These are phyloP conservation scores for Kryptolebias ocellatus DNA, from an alignment of 2,797 vertebrate species.

Conservation along the genomic window DNA sequence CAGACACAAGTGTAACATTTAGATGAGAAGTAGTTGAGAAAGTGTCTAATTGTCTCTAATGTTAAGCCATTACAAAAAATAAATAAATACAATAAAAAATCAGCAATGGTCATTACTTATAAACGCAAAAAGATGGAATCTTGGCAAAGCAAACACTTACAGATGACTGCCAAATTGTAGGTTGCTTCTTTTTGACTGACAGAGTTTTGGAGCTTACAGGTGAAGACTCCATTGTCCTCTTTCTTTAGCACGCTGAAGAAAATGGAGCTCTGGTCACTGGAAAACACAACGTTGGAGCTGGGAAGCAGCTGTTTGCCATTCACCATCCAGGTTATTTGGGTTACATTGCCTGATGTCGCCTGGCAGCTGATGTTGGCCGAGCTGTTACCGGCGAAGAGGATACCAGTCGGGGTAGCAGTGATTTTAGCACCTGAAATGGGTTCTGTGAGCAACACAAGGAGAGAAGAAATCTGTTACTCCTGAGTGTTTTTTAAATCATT, in stretches of 20 bases:
- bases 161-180: constrained; percentile 66
- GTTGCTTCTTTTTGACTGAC: constrained; percentile 18
- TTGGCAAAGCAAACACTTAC: constrained; percentile 59
- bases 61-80: no score
- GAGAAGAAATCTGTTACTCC: not conserved
- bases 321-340: constrained; percentile 57
- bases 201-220: constrained; percentile 61
- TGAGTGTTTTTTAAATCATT: not conserved
- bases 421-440: constrained; percentile 47
- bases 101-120: no score
- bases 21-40: no score
- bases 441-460: constrained; percentile 46
- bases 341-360: constrained; percentile 27
- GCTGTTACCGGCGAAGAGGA: constrained; percentile 66
- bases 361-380: constrained; percentile 70
- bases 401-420: not conserved
- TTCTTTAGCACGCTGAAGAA: constrained; percentile 55
- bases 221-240: constrained; percentile 68
- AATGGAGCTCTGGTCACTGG: constrained; percentile 27
- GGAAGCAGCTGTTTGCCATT: constrained; percentile 22
- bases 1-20: not conserved
- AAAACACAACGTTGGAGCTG: constrained; percentile 17
- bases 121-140: not conserved
- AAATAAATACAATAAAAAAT: no score
- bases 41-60: no score